Evolutionary conservation across 2,888 invertebrate genomes (phyloP).

Genomic region (Anticlea derivata): DNA sequence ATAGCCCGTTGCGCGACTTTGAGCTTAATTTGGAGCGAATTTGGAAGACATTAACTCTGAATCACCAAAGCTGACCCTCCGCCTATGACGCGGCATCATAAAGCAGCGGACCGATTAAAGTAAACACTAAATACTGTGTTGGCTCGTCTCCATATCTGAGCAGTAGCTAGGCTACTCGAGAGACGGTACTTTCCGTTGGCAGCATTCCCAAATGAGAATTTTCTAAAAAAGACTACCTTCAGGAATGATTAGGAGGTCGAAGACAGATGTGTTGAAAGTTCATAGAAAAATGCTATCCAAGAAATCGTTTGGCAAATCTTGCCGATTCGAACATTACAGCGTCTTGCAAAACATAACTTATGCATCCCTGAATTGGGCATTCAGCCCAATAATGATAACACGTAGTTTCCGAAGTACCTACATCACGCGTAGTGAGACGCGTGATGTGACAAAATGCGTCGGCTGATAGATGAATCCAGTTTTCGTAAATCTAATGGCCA

Average conservation of each 20-base stretch:
- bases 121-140: slow-evolving; percentile 28
- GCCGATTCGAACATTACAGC: no score
- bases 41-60: not conserved
- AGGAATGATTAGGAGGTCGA: not conserved
- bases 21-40: no score
- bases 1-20: no score
- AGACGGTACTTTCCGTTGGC: slow-evolving; percentile 27
- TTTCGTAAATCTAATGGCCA: not conserved
- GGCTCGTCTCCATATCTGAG: slow-evolving; percentile 25
- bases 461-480: not conserved
- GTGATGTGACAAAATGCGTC: no score
- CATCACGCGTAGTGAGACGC: no score
- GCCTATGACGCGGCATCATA: not conserved
- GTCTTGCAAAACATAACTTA: no score
- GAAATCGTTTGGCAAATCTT: no score
- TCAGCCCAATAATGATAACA: no score
- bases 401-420: no score
- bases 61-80: not conserved
- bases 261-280: slow-evolving; percentile 6
- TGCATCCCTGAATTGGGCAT: no score
- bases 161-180: slow-evolving; percentile 13
- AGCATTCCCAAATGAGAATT: slow-evolving; percentile 34
- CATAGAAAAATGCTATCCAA: no score
- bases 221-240: slow-evolving; percentile 21
- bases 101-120: slow-evolving; percentile 29